Evolutionary conservation across 2,888 invertebrate genomes (phyloP).

Genomic region (Caenorhabditis macrosperma): DNA sequence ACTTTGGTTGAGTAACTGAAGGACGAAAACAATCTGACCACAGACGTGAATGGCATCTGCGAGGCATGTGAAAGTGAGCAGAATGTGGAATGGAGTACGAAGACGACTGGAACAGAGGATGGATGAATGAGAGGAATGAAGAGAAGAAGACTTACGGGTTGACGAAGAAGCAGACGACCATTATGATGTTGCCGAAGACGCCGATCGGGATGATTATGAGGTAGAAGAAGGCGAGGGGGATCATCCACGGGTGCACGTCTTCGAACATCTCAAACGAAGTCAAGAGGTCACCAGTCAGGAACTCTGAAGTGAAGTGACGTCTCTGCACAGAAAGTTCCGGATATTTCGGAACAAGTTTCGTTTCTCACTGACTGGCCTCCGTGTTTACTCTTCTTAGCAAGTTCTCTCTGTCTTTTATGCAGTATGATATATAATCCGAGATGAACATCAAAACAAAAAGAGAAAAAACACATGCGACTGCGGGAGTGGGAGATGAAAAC

Average conservation of each 20-base stretch:
- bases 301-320: too few species aligned
- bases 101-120: slow-evolving; percentile 43
- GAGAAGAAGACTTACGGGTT: slow-evolving; percentile 32
- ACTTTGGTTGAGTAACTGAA: slow-evolving; percentile 55
- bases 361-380: too few species aligned
- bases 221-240: slow-evolving; percentile 61
- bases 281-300: too few species aligned
- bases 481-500: background rate
- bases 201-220: slow-evolving; percentile 53
- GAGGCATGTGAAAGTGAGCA: slow-evolving; percentile 59
- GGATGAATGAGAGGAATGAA: background rate
- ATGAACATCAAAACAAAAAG: background rate
- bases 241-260: slow-evolving; percentile 59
- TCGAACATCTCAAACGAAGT: slow-evolving; percentile 46
- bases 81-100: slow-evolving; percentile 61
- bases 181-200: slow-evolving; percentile 52
- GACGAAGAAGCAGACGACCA: slow-evolving; percentile 49
- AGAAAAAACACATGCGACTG: background rate
- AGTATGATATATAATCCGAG: background rate
- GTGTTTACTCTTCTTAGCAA: too few species aligned
- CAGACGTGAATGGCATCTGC: slow-evolving; percentile 60
- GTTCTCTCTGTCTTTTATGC: too few species aligned
- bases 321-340: too few species aligned
- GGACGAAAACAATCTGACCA: slow-evolving; percentile 60
- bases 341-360: too few species aligned